Percentiles rank a stretch among this genome's conserved stretches.
phyloP scores from a whole-genome alignment of 2,888 invertebrate genomes.

The Ophioninae sp. region DNA sequence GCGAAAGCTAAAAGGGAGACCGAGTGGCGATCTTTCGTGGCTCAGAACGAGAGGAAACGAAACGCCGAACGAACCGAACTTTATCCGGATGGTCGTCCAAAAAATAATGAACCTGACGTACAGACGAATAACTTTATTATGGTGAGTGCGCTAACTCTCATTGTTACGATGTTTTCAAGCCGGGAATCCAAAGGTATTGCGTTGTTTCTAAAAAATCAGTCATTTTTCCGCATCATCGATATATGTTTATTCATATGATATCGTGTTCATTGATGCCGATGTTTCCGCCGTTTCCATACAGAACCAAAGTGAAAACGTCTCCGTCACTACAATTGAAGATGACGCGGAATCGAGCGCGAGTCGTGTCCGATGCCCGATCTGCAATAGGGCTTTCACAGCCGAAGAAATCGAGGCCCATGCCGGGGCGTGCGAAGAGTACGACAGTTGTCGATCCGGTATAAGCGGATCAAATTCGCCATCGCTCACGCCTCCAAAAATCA shows the following conservation, averaged over 20 bases:
- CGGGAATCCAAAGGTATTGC: not conserved
- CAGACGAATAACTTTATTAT: conserved; percentile 1
- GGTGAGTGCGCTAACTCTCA: conserved; percentile 22
- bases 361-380: conserved; percentile 72
- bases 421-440: conserved; percentile 71
- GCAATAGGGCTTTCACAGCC: conserved; percentile 68
- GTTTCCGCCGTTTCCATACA: conserved; percentile 43
- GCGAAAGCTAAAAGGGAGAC: conserved; percentile 38
- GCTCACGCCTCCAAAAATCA: conserved; percentile 2
- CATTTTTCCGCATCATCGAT: too few relatives aligned
- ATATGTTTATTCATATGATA: not conserved
- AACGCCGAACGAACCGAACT: conserved; percentile 54
- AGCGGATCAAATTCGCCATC: conserved; percentile 48
- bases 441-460: conserved; percentile 36
- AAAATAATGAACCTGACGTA: conserved; percentile 15
- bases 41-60: conserved; percentile 19
- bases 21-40: conserved; percentile 15
- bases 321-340: conserved; percentile 15
- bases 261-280: not conserved
- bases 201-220: too few relatives aligned
- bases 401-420: conserved; percentile 73
- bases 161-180: too few relatives aligned
- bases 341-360: conserved; percentile 25
- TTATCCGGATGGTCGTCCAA: conserved; percentile 48
- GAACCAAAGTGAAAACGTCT: conserved; percentile 37